These are phyloP conservation scores for Temnothorax unifasciatus DNA, from an alignment of 2,888 invertebrate genomes.

Conservation along the genomic window DNA sequence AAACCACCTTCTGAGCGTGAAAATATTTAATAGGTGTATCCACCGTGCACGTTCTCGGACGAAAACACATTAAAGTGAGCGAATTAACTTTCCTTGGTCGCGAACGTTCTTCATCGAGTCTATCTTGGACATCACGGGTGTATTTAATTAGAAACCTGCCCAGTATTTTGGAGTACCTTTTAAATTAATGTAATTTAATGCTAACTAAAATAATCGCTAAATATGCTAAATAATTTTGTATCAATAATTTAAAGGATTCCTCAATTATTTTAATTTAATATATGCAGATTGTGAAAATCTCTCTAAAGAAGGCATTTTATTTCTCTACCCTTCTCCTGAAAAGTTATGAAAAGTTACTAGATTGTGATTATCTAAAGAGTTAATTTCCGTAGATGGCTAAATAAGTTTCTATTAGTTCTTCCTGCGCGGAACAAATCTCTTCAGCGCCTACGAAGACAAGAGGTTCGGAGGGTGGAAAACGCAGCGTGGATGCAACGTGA, in stretches of 20 bases:
- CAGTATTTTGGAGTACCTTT: neutral
- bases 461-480: neutral
- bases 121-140: neutral
- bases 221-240: constrained; percentile 4
- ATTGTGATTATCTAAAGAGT: neutral
- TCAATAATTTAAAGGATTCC: constrained; percentile 5
- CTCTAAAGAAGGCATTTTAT: neutral
- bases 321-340: neutral
- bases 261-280: constrained; percentile 5
- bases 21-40: constrained; percentile 24
- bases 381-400: neutral
- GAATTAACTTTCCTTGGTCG: constrained; percentile 23
- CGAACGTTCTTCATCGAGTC: neutral
- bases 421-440: neutral
- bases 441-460: neutral
- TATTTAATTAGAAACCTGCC: neutral
- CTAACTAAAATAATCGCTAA: neutral
- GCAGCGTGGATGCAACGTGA: constrained; percentile 17
- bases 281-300: neutral
- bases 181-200: neutral
- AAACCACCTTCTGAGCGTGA: constrained; percentile 6
- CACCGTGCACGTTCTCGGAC: neutral
- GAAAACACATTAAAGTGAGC: constrained; percentile 14
- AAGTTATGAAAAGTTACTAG: neutral
- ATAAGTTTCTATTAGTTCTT: neutral